phyloP scores from a whole-genome alignment of 2,888 invertebrate species.

The Acholoe squamosa region DNA sequence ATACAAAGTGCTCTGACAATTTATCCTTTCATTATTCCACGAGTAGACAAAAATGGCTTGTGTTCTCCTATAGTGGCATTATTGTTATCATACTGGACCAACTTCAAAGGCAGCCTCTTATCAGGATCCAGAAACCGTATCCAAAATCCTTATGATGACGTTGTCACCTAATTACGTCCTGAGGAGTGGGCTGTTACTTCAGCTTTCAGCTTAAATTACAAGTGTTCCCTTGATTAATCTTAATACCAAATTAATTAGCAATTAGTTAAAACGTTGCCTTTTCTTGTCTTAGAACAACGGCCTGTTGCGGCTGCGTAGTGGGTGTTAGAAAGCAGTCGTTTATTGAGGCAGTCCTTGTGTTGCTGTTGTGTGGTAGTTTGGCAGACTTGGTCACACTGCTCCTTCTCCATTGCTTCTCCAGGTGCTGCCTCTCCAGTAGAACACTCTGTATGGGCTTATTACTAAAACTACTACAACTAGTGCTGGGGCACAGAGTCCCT shows the following conservation, averaged over 20 bases:
- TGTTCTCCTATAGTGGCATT: too few relatives aligned
- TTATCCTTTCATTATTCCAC: too few relatives aligned
- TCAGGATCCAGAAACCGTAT: not conserved
- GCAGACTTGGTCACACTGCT: not conserved
- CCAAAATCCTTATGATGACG: not conserved
- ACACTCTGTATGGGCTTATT: not conserved
- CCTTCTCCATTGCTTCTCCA: not conserved
- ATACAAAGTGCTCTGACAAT: too few relatives aligned
- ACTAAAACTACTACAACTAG: not conserved
- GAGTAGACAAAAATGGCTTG: too few relatives aligned
- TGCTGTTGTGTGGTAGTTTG: not conserved
- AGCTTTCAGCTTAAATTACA: not conserved
- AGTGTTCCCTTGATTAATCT: not conserved
- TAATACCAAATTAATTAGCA: not conserved
- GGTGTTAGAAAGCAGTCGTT: not conserved
- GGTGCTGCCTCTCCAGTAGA: not conserved
- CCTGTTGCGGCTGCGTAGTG: not conserved
- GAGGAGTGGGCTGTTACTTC: not conserved
- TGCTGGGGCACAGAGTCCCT: not conserved
- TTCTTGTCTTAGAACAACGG: not conserved
- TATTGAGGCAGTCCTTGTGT: not conserved
- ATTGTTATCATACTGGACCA: too few relatives aligned
- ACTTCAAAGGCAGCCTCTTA: not conserved
- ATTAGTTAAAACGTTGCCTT: slow-evolving; percentile 21
- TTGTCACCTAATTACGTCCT: not conserved